Base-by-base conservation (phyloP, 2,797 vertebrate genomes). In the Lagocephalus sceleratus region DNA sequence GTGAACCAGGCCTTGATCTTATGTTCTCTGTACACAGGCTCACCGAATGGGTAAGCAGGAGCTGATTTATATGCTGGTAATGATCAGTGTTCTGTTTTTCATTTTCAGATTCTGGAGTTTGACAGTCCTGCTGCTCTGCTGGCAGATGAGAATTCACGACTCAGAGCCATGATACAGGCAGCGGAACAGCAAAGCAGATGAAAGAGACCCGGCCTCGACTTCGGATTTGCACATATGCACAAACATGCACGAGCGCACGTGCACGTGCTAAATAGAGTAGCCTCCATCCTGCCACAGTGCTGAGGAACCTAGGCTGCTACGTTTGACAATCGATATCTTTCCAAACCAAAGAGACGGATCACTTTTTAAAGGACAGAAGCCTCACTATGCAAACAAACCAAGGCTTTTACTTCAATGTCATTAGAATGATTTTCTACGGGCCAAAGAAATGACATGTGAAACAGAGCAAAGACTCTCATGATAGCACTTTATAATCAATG, bases 51-150 rank as follows among this genome's bases (percentile, higher is more conserved):
- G 8, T 43, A 20, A 26, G 29, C 20, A 38, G 47, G 45, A 35
- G 14, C 39, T 44, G 22, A 58, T 64, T 64, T 39, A 23, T 53
- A 46, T 64, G 60, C 45, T 63, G 44, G 7, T 54, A 41, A 44
- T 76, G n/a, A 81, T 75, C 15, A 19, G 63, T 51, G 21, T 53
- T 68, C 20, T 61, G 35, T 69, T 42, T 54, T 79, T 59, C 25
- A 46, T 62, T 68, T 19, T 75, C 35, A 93, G 92, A 89, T 93
- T 78, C 54, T 91, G 80, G 92, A 93, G 84, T 92, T 92, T 66
- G 91, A 92, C 80, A 84, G 81, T 57, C 92, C 92, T 0, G 55
- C 84, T 38, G 83, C 81, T 35, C 79, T 92, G 71, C 83, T 93
- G 67, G 86, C 86, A 41, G 77, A 92, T 66, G 86, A 91, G 73